phyloP scores from a whole-genome alignment of 2,888 invertebrate species.

The Cataglyphis livida region DNA sequence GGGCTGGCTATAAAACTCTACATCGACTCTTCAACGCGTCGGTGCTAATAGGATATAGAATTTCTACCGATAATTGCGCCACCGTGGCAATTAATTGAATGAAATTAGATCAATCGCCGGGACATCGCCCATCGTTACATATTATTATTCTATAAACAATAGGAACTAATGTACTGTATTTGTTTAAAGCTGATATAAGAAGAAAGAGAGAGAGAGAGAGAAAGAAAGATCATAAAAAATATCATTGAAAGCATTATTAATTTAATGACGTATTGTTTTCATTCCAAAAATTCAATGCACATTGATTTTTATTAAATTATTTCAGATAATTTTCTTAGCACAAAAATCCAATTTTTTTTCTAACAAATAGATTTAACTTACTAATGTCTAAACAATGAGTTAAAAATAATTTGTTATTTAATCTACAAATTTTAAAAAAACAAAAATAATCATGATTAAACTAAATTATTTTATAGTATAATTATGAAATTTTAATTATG shows the following conservation, averaged over 20 bases:
- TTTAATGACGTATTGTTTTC: background rate
- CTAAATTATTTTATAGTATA: background rate
- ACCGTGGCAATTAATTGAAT: conserved; percentile 58
- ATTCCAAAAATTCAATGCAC: background rate
- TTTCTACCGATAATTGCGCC: conserved; percentile 57
- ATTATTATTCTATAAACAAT: background rate
- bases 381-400: background rate
- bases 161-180: background rate
- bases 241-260: conserved; percentile 25
- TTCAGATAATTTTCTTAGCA: background rate
- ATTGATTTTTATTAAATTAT: background rate
- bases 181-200: background rate
- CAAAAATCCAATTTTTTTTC: background rate
- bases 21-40: background rate
- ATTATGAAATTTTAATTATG: background rate
- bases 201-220: background rate
- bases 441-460: background rate
- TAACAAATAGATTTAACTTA: background rate
- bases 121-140: conserved; percentile 14
- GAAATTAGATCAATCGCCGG: conserved; percentile 52
- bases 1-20: background rate
- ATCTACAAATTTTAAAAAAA: background rate
- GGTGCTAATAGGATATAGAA: conserved; percentile 42
- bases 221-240: conserved; percentile 25
- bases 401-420: background rate